phyloP scores from a whole-genome alignment of 1,140 invertebrate species.

The Aphis craccivora region DNA sequence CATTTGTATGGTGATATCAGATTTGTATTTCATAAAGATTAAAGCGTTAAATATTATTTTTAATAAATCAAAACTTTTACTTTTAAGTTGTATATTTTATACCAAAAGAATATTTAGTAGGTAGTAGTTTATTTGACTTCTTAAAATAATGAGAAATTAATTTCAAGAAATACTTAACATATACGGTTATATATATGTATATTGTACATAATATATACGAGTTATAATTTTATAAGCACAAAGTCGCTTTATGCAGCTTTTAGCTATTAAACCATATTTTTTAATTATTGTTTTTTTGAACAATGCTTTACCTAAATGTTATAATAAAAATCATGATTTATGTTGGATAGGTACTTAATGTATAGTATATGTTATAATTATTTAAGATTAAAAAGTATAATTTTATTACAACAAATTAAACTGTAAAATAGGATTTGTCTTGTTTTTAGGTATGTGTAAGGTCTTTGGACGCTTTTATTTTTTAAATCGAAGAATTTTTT shows the following conservation, averaged over 20 bases:
- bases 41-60: not conserved
- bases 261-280: not conserved
- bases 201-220: too few species aligned
- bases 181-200: not conserved
- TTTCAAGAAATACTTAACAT: not conserved
- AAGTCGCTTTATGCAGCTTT: not conserved
- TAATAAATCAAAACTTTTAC: not conserved
- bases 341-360: not conserved
- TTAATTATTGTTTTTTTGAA: not conserved
- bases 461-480: not conserved
- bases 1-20: not conserved
- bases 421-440: not conserved
- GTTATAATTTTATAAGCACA: not conserved
- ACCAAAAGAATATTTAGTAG: not conserved
- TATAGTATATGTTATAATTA: not conserved
- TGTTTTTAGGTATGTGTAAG: not conserved
- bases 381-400: not conserved
- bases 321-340: not conserved
- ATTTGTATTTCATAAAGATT: not conserved
- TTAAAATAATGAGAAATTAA: not conserved
- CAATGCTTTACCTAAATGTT: too few species aligned
- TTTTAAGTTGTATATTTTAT: not conserved
- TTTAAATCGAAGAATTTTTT: not conserved
- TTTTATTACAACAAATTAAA: not conserved
- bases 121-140: not conserved